Base-by-base conservation (phyloP, 2,113 vertebrate genomes). In the Opisthocomus hoazin region DNA sequence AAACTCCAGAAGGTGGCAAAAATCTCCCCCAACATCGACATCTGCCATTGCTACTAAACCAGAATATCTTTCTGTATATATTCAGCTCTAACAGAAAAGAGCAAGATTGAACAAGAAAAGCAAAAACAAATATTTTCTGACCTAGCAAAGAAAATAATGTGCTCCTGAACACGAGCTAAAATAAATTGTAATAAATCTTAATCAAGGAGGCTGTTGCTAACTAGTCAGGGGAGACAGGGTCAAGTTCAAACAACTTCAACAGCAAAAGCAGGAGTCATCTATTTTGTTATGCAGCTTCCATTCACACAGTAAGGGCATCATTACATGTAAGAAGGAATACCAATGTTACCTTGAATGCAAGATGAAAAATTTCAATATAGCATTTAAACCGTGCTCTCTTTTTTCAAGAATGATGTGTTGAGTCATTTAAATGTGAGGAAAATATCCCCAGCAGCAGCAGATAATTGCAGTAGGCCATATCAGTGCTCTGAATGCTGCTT, bases 151-250 rank as follows among this genome's bases (percentile, higher is more conserved):
- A 85, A 68, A 86, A 82, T n/a, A 68, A 76, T 41, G 32, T 37
- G 58, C 24, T 56, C 43, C 26, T 77, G 63, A 77, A 84, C 7
- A 23, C 9, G 12, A 95, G 50, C n/a, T 56, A 69, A 71, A 92
- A 69, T 53, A 93, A 94, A 87, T 2, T 29, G 60, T 93, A 94
- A 91, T 79, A 77, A 75, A 96, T 56, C 60, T 78, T 92, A 82
- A 93, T 86, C 73, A 84, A 82, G 54, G n/a, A 69, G 26, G 43
- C 69, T 82, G 10, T 53, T 90, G 73, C 41, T 94, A 87, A 87
- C 60, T 29, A 85, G 48, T 46, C 12, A 11, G 29, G 29, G 58
- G 32, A 87, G 53, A 87, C 10, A 71, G 57, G 64, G 41, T 81
- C 83, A 91, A 23, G 53, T 83, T 92, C 43, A 76, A 65, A 79